Conservation (phyloP, 2,797 vertebrate genomes). For the Champsocephalus esox region DNA sequence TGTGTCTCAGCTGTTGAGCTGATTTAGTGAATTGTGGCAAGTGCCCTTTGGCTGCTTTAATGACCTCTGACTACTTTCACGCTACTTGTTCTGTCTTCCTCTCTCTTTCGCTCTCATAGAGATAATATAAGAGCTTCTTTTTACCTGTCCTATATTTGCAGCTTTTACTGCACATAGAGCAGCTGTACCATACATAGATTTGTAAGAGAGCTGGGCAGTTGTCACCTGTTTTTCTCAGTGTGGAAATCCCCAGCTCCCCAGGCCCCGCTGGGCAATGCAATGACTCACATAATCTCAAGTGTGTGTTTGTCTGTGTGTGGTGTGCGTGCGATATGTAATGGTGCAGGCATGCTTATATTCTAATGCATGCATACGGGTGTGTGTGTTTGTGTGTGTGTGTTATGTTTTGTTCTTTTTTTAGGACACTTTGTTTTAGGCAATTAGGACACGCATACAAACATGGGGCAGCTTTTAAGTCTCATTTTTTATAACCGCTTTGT, state of each 20-base stretch:
- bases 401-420: slow-evolving; percentile 16
- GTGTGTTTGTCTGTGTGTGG: slow-evolving; percentile 60
- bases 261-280: slow-evolving; percentile 65
- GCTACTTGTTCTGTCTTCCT: slow-evolving; percentile 15
- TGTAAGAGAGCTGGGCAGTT: slow-evolving; percentile 70
- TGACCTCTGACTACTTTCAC: slow-evolving; percentile 54
- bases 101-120: slow-evolving; percentile 18
- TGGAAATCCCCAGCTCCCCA: slow-evolving; percentile 83
- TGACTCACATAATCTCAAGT: slow-evolving; percentile 76
- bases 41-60: slow-evolving; percentile 47
- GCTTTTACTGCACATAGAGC: slow-evolving; percentile 56
- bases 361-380: slow-evolving; percentile 6
- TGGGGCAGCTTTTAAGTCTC: slow-evolving; percentile 37
- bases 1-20: slow-evolving; percentile 71
- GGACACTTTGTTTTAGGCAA: slow-evolving; percentile 45
- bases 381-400: slow-evolving; percentile 7
- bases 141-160: slow-evolving; percentile 65
- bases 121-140: slow-evolving; percentile 19
- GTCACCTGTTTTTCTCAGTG: slow-evolving; percentile 76
- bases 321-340: slow-evolving; percentile 29
- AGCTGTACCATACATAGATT: slow-evolving; percentile 64
- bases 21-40: slow-evolving; percentile 42
- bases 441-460: slow-evolving; percentile 48
- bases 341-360: slow-evolving; percentile 14
- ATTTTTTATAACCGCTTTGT: slow-evolving; percentile 53